Conservation (phyloP, 1,140 invertebrate genomes). For the Neodiprion virginianus region DNA sequence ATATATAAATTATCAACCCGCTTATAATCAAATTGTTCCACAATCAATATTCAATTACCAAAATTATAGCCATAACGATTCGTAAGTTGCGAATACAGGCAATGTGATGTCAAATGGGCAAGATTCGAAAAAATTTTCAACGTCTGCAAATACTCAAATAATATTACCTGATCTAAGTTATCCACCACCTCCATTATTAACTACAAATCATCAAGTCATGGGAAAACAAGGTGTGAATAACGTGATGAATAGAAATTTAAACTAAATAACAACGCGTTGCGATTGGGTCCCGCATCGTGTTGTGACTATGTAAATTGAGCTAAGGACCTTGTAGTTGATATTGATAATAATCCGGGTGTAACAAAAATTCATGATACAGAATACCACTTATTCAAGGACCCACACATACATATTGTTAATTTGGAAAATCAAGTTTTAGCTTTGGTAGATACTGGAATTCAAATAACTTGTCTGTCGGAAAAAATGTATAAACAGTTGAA, state of each 20-base stretch:
- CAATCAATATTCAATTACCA: background rate
- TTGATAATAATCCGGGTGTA: background rate
- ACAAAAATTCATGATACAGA: background rate
- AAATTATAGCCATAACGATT: background rate
- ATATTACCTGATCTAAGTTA: background rate
- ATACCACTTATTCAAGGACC: too few species aligned
- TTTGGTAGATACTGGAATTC: conserved; percentile 12
- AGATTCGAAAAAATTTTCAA: background rate
- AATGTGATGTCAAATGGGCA: background rate
- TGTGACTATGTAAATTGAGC: background rate
- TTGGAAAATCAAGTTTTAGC: background rate
- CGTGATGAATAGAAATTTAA: background rate
- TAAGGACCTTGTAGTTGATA: background rate
- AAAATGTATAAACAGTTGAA: conserved; percentile 21
- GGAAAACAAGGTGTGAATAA: background rate
- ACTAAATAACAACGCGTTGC: background rate
- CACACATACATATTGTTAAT: too few species aligned
- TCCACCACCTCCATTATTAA: background rate
- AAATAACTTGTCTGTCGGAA: conserved; percentile 26
- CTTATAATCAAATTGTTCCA: background rate
- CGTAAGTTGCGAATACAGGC: background rate
- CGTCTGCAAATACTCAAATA: background rate
- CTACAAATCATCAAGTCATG: background rate
- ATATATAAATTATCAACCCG: background rate
- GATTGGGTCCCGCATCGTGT: background rate